A percentile compares a stretch with the other conserved stretches of the same genome.
These are phyloP conservation scores for Drosophila cardini DNA, from an alignment of 1,140 invertebrate genomes.

Conservation along the genomic window DNA sequence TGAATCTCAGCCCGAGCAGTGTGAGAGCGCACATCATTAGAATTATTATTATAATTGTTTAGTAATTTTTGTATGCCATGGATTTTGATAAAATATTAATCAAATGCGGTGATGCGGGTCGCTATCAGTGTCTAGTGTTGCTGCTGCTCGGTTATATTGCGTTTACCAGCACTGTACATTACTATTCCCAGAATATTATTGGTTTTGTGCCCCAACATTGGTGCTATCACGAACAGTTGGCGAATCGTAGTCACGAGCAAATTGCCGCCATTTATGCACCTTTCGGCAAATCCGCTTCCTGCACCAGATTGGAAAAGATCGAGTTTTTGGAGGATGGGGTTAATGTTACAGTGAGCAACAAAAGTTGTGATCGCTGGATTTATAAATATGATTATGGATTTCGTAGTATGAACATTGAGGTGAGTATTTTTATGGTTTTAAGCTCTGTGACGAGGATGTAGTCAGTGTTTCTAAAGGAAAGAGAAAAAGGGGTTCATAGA, in stretches of 20 bases:
- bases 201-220: constrained; percentile 85
- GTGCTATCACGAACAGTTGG: constrained; percentile 76
- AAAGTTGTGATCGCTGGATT: constrained; percentile 84
- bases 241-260: constrained; percentile 61
- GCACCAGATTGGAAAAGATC: constrained; percentile 55
- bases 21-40: constrained; percentile 6
- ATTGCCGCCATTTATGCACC: constrained; percentile 61
- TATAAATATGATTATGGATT: constrained; percentile 85
- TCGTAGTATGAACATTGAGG: constrained; percentile 86
- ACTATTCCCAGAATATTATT: constrained; percentile 86
- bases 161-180: constrained; percentile 85
- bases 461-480: too few relatives aligned
- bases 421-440: too few relatives aligned
- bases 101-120: constrained; percentile 87
- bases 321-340: constrained; percentile 19
- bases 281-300: constrained; percentile 61
- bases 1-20: constrained; percentile 64
- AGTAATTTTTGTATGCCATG: constrained; percentile 46
- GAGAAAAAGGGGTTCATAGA: too few relatives aligned
- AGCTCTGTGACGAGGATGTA: too few relatives aligned
- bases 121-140: constrained; percentile 87
- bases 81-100: constrained; percentile 87
- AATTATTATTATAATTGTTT: background rate
- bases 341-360: constrained; percentile 54
- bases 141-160: constrained; percentile 86